Percentiles rank a stretch among this genome's conserved stretches.
phyloP scores from a whole-genome alignment of 2,797 vertebrate genomes.

The Leptodactylus fallax region DNA sequence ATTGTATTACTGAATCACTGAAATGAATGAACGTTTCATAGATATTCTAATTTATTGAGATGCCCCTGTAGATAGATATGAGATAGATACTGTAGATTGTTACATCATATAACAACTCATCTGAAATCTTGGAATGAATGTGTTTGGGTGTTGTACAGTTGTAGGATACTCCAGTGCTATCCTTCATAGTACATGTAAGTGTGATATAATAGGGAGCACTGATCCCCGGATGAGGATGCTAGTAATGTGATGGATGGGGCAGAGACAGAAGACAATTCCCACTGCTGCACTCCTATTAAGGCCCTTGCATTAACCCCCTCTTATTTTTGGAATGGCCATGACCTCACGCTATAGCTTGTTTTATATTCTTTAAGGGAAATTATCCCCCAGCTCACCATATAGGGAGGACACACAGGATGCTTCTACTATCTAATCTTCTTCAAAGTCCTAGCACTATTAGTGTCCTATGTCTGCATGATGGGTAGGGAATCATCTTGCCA shows the following conservation, averaged over 20 bases:
- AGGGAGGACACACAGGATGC: slow-evolving; percentile 19
- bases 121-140: no score
- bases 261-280: not conserved
- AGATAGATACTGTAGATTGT: no score
- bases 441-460: not conserved
- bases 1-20: no score
- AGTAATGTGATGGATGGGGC: not conserved
- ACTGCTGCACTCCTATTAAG: slow-evolving; percentile 45
- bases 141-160: no score
- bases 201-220: not conserved
- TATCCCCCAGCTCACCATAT: slow-evolving; percentile 3
- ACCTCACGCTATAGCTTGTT: slow-evolving; percentile 12
- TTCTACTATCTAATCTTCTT: slow-evolving; percentile 32
- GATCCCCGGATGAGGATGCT: not conserved
- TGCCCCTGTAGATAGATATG: not conserved
- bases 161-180: not conserved
- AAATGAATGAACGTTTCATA: no score
- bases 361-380: not conserved
- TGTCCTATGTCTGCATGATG: not conserved
- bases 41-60: no score
- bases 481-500: not conserved
- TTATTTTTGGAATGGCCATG: slow-evolving; percentile 30
- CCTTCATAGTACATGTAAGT: no score
- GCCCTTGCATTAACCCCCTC: slow-evolving; percentile 9
- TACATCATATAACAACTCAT: no score